These are phyloP conservation scores for Geophilus truncorum DNA, from an alignment of 2,888 invertebrate genomes.

Conservation along the genomic window DNA sequence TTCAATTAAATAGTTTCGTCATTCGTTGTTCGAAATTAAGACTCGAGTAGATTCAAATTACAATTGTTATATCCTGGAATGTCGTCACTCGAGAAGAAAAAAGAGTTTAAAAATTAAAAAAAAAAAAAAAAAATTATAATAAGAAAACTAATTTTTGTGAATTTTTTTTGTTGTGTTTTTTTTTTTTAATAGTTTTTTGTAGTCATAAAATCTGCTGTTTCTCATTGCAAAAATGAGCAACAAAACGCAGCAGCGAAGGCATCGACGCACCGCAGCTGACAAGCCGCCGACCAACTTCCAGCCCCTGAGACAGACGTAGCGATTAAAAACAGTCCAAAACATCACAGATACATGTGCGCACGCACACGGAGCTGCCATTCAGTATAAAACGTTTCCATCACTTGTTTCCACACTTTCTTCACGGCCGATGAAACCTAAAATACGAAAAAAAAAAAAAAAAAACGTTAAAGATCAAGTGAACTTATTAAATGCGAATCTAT, in stretches of 20 bases:
- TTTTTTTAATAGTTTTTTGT: not conserved
- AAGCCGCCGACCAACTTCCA: not conserved
- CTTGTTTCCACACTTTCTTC: not conserved
- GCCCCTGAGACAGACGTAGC: not conserved
- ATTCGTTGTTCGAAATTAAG: not conserved
- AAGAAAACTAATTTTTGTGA: not conserved
- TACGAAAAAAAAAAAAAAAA: not conserved
- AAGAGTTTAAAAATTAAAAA: not conserved
- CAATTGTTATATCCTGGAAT: not conserved
- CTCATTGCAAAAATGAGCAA: not conserved
- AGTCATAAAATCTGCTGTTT: not conserved
- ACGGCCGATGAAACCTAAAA: not conserved
- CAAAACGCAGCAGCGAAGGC: not conserved
- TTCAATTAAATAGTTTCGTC: not conserved
- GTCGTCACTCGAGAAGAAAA: not conserved
- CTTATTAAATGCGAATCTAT: too few relatives aligned
- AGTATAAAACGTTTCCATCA: not conserved
- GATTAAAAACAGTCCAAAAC: too few relatives aligned
- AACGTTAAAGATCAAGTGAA: too few relatives aligned
- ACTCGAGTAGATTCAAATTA: not conserved
- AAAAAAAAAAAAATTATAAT: not conserved
- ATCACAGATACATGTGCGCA: not conserved
- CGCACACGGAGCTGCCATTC: not conserved
- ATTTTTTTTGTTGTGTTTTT: too few relatives aligned
- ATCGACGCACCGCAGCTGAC: not conserved